Percentiles rank a stretch among this genome's conserved stretches.
Conservation (phyloP, 2,113 vertebrate genomes). For the Oenanthe melanoleuca region DNA sequence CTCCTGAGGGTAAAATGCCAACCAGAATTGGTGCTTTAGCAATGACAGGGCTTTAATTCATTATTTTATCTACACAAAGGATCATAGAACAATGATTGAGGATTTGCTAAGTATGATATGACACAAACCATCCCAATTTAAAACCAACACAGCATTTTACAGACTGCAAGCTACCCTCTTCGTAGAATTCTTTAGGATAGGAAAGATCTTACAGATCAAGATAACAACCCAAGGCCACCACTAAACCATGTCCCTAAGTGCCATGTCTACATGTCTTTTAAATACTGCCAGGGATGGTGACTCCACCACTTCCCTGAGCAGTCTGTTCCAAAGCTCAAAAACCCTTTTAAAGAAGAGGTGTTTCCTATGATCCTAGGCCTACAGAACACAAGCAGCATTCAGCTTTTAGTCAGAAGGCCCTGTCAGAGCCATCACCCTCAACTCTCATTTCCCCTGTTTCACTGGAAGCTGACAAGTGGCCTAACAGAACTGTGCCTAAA, state of each 20-base stretch:
- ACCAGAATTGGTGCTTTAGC: background rate
- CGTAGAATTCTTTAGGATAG: background rate
- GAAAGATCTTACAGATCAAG: background rate
- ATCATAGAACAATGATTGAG: background rate
- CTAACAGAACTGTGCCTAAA: background rate
- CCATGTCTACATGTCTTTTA: background rate
- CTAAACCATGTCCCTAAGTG: background rate
- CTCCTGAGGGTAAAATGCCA: background rate
- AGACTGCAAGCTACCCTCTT: background rate
- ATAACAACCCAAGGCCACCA: background rate
- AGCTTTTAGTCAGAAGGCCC: background rate
- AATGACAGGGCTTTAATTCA: background rate
- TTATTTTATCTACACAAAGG: slow-evolving; percentile 24
- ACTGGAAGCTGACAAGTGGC: background rate
- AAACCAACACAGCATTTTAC: background rate
- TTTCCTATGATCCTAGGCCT: background rate
- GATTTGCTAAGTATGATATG: slow-evolving; percentile 14
- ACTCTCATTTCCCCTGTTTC: background rate
- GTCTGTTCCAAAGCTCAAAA: background rate
- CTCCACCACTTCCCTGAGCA: background rate
- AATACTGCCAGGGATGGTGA: background rate
- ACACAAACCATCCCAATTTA: background rate
- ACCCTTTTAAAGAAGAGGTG: background rate
- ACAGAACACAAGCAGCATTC: background rate
- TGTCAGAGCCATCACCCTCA: background rate